Conservation (phyloP, 2,888 invertebrate species). For the Campoletis raptor region DNA sequence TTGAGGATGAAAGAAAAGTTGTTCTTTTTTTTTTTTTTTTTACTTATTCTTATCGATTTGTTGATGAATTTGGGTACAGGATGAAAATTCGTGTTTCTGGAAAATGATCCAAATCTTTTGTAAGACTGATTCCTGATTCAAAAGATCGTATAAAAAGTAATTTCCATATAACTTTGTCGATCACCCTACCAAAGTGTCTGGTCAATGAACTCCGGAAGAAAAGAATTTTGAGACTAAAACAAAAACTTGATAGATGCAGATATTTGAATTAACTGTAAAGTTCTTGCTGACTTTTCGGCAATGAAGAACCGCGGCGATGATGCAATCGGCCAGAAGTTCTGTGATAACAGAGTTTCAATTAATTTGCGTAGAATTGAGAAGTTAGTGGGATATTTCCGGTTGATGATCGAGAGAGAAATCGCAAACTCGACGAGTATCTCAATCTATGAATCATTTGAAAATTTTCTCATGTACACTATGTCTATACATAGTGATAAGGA, state of each 20-base stretch:
- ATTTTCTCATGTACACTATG: slow-evolving; percentile 41
- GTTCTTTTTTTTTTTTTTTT: background rate
- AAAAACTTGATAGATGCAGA: slow-evolving; percentile 20
- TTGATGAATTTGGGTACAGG: background rate
- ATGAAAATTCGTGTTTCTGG: background rate
- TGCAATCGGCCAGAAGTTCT: slow-evolving; percentile 83
- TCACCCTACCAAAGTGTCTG: background rate
- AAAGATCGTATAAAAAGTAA: background rate
- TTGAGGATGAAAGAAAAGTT: slow-evolving; percentile 1
- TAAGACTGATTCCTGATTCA: background rate
- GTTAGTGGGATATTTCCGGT: slow-evolving; percentile 50
- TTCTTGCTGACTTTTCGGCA: slow-evolving; percentile 63
- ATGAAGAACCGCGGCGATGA: slow-evolving; percentile 66
- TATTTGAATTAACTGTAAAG: slow-evolving; percentile 43
- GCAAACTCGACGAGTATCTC: slow-evolving; percentile 37
- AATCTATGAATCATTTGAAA: slow-evolving; percentile 49
- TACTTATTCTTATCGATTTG: background rate
- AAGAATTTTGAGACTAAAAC: background rate
- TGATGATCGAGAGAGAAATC: slow-evolving; percentile 41
- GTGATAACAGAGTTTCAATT: slow-evolving; percentile 84
- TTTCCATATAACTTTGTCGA: background rate
- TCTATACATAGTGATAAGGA: slow-evolving; percentile 7
- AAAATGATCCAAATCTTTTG: background rate
- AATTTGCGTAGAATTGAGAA: slow-evolving; percentile 62
- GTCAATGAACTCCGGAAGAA: slow-evolving; percentile 11